A percentile compares a stretch with the other conserved stretches of the same genome.
phyloP scores from a whole-genome alignment of 2,888 invertebrate genomes.

The Cantharis rufa region DNA sequence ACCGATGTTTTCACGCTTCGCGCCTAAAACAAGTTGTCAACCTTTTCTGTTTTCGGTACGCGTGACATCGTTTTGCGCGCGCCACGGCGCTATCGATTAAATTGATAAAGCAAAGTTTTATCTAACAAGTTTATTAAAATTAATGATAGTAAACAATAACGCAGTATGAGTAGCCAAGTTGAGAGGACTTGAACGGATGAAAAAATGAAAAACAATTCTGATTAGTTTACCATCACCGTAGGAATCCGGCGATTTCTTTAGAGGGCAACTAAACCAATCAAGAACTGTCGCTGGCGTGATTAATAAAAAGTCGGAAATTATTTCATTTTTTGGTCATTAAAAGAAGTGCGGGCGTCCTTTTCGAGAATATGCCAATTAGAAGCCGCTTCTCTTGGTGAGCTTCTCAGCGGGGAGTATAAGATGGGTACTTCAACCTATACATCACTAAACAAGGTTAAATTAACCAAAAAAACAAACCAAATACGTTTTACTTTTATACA shows the following conservation, averaged over 20 bases:
- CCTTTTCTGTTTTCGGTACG: neutral
- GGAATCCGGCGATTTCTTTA: slow-evolving; percentile 31
- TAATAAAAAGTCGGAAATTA: slow-evolving; percentile 34
- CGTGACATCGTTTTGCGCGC: neutral
- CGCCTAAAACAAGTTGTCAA: neutral
- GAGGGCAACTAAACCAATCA: slow-evolving; percentile 35
- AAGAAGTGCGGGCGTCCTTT: slow-evolving; percentile 47
- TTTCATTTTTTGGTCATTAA: slow-evolving; percentile 33
- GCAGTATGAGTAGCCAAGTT: slow-evolving; percentile 36
- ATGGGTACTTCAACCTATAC: slow-evolving; percentile 26
- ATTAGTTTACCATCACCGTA: slow-evolving; percentile 35
- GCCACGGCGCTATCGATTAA: neutral
- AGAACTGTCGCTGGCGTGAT: slow-evolving; percentile 35
- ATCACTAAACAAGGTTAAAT: slow-evolving; percentile 20
- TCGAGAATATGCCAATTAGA: slow-evolving; percentile 32
- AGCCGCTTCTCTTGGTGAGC: slow-evolving; percentile 32
- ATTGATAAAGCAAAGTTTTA: neutral
- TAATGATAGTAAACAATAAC: slow-evolving; percentile 36
- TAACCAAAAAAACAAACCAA: neutral
- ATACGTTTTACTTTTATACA: neutral
- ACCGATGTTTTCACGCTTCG: neutral
- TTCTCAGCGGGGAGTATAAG: slow-evolving; percentile 24
- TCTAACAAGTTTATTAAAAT: slow-evolving; percentile 32
- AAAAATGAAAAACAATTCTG: slow-evolving; percentile 34
- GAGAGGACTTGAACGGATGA: slow-evolving; percentile 19